phyloP scores from a whole-genome alignment of 2,888 invertebrate species.

The Pegoplata infirma region DNA sequence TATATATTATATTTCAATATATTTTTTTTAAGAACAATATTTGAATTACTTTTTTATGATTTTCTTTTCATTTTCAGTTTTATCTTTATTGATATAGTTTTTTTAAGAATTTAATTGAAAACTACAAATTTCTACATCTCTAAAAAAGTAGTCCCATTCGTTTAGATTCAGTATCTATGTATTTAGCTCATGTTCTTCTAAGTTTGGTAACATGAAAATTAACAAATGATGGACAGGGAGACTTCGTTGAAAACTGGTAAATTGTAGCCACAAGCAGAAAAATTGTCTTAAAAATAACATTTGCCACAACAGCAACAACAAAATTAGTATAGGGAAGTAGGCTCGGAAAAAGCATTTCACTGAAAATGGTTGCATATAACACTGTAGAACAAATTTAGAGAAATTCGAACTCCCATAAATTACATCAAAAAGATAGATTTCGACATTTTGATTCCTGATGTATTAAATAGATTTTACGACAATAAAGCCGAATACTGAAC shows the following conservation, averaged over 20 bases:
- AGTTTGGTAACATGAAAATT: conserved; percentile 67
- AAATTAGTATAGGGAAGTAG: conserved; percentile 36
- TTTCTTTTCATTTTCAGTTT: no score
- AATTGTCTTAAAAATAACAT: conserved; percentile 49
- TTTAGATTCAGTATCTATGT: conserved; percentile 11
- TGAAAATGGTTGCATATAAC: no score
- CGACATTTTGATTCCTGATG: no score
- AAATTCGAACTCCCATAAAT: no score
- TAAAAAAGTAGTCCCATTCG: conserved; percentile 38
- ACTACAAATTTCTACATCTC: conserved; percentile 16
- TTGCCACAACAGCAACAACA: conserved; percentile 10
- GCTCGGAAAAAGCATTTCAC: no score
- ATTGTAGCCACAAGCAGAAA: conserved; percentile 65
- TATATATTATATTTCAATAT: no score
- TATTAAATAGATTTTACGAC: no score
- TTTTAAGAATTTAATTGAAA: conserved; percentile 44
- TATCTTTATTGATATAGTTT: not conserved
- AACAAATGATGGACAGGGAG: conserved; percentile 74
- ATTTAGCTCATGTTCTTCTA: conserved; percentile 48
- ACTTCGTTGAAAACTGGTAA: conserved; percentile 67
- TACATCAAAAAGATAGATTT: no score
- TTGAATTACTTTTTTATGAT: not conserved
- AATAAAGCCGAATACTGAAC: no score
- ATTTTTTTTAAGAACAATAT: no score
- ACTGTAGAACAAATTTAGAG: no score